phyloP scores from a whole-genome alignment of 2,888 invertebrate species.

The Urechis unicinctus region DNA sequence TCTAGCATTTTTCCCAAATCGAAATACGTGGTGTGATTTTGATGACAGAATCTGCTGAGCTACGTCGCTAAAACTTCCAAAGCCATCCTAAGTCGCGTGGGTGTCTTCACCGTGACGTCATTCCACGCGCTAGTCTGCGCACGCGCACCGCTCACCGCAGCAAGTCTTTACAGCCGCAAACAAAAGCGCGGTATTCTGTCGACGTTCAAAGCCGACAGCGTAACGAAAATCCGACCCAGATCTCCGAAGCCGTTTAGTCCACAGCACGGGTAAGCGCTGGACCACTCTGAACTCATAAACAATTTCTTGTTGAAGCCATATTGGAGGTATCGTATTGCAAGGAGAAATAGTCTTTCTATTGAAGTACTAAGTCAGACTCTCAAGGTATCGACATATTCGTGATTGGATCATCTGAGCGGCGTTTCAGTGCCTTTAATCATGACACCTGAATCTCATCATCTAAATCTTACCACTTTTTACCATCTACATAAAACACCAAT shows the following conservation, averaged over 20 bases:
- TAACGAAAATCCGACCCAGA: constrained; percentile 10
- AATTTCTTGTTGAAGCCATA: not conserved
- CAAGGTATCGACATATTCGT: too few species aligned
- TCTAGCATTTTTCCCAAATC: too few species aligned
- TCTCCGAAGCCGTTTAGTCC: constrained; percentile 15
- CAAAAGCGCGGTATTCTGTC: constrained; percentile 21
- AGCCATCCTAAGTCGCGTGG: constrained; percentile 86
- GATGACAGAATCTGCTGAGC: constrained; percentile 87
- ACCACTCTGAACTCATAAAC: not conserved
- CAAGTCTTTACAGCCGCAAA: constrained; percentile 13
- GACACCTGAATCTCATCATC: too few species aligned
- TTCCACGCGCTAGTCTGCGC: constrained; percentile 98
- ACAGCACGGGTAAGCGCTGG: not conserved
- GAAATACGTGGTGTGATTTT: too few species aligned
- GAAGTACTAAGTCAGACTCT: too few species aligned
- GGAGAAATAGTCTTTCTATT: too few species aligned
- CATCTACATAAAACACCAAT: too few species aligned
- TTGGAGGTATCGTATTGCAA: too few species aligned
- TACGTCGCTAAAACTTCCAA: constrained; percentile 93
- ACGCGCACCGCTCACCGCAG: constrained; percentile 65
- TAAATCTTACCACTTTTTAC: too few species aligned
- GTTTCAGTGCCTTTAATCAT: too few species aligned
- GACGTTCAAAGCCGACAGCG: constrained; percentile 22
- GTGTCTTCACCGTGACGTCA: constrained; percentile 94
- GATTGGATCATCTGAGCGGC: too few species aligned